These are phyloP conservation scores for Phodopus roborovskii DNA, from an alignment of 2,113 vertebrate species.

Conservation along the genomic window DNA sequence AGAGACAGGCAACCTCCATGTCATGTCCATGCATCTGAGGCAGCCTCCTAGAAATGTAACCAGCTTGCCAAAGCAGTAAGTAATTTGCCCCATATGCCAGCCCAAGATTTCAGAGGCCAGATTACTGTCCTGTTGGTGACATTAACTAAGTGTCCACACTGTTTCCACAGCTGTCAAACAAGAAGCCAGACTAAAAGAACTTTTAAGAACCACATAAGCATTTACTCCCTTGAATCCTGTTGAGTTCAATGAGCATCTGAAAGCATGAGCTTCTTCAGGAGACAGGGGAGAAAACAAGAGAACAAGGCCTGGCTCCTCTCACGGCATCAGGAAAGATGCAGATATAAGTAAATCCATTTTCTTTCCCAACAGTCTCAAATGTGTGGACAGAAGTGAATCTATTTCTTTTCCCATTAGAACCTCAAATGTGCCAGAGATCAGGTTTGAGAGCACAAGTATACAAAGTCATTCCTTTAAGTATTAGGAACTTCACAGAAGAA, in stretches of 20 bases:
- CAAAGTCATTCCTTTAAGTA: neutral
- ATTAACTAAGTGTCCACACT: neutral
- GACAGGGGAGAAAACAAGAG: rapidly evolving
- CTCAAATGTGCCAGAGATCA: neutral
- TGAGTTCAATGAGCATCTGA: neutral
- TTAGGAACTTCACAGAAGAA: neutral
- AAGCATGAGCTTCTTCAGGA: neutral
- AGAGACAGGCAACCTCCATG: neutral
- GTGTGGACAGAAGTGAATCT: neutral
- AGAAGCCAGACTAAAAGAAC: neutral
- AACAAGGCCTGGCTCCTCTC: neutral
- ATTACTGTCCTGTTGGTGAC: neutral
- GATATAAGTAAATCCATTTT: neutral
- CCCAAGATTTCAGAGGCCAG: neutral
- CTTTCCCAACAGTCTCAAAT: neutral
- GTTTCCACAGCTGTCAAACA: neutral
- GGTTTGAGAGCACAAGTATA: neutral
- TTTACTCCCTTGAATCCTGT: neutral
- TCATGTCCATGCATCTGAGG: neutral
- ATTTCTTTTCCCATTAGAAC: neutral
- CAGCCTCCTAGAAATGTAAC: neutral
- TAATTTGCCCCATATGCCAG: rapidly evolving
- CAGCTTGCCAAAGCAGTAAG: neutral
- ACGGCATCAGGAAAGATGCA: no score
- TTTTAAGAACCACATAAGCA: neutral